These are phyloP conservation scores for Malacosoma neustria DNA, from an alignment of 2,888 invertebrate species.

Conservation along the genomic window DNA sequence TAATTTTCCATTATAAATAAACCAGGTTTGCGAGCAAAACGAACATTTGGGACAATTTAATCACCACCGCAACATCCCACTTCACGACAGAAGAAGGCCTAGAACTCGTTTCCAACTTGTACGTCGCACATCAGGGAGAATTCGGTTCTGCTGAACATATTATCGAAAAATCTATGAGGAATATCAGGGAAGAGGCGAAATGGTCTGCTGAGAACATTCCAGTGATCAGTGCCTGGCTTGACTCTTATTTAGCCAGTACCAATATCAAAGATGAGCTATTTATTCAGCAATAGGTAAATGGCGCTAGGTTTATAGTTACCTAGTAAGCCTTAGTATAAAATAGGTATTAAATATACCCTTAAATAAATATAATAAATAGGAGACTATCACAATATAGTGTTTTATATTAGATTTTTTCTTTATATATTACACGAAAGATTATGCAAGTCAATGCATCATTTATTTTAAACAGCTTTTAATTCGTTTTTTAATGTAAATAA, in stretches of 20 bases:
- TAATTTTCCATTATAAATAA: not conserved
- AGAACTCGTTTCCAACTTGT: slow-evolving; percentile 79
- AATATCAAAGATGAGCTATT: slow-evolving; percentile 30
- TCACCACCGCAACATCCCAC: slow-evolving; percentile 82
- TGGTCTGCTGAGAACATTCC: slow-evolving; percentile 87
- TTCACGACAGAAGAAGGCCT: slow-evolving; percentile 85
- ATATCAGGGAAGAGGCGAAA: slow-evolving; percentile 82
- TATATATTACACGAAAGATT: too few relatives aligned
- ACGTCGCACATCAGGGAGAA: slow-evolving; percentile 77
- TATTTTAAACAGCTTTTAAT: too few relatives aligned
- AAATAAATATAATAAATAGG: too few relatives aligned
- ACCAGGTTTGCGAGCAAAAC: slow-evolving; percentile 79
- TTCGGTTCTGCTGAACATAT: slow-evolving; percentile 84
- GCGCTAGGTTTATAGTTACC: too few relatives aligned
- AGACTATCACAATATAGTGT: too few relatives aligned
- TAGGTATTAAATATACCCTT: too few relatives aligned
- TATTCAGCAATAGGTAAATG: slow-evolving; percentile 17
- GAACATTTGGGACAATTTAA: slow-evolving; percentile 84
- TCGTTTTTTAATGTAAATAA: too few relatives aligned
- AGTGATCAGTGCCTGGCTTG: slow-evolving; percentile 83
- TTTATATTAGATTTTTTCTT: too few relatives aligned
- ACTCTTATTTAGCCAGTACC: slow-evolving; percentile 36
- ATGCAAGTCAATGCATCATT: too few relatives aligned
- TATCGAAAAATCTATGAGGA: slow-evolving; percentile 81
- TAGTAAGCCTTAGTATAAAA: too few relatives aligned